Conservation (phyloP, 2,888 invertebrate genomes). For the Sinohyriopsis cumingii region DNA sequence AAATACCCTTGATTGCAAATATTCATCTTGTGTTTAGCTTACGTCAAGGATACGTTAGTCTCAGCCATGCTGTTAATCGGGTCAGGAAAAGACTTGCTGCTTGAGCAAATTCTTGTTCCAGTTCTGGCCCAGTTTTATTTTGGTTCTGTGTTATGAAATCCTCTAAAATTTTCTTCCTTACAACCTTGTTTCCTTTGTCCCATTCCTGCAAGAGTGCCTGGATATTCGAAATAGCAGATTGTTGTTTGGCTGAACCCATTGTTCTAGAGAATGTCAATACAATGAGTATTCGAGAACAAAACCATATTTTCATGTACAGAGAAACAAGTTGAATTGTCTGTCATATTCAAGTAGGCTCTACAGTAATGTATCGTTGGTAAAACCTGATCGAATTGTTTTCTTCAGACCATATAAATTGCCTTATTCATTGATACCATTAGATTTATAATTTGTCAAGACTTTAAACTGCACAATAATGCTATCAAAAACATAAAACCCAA, state of each 20-base stretch:
- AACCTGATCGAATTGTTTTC: background rate
- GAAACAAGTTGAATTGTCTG: too few relatives aligned
- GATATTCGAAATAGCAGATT: slow-evolving; percentile 67
- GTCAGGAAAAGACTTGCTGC: slow-evolving; percentile 71
- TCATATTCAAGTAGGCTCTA: too few relatives aligned
- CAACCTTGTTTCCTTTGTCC: slow-evolving; percentile 69
- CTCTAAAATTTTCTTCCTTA: slow-evolving; percentile 65
- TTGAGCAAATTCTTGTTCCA: slow-evolving; percentile 71
- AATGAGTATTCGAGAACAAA: too few relatives aligned
- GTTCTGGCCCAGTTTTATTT: slow-evolving; percentile 71
- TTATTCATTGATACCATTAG: too few relatives aligned
- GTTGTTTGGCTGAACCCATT: slow-evolving; percentile 70
- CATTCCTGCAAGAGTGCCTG: slow-evolving; percentile 69
- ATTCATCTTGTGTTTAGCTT: too few relatives aligned
- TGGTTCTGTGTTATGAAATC: slow-evolving; percentile 70
- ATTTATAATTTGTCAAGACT: too few relatives aligned
- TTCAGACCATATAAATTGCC: too few relatives aligned
- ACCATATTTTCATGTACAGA: too few relatives aligned
- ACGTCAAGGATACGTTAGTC: slow-evolving; percentile 69
- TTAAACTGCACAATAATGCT: too few relatives aligned
- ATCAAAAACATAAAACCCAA: background rate
- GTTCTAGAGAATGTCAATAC: background rate
- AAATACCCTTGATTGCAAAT: too few relatives aligned
- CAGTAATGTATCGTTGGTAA: too few relatives aligned
- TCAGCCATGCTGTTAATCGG: slow-evolving; percentile 69